Evolutionary conservation across 2,888 invertebrate species (phyloP), one percentile per base, ranked within the genome.

Genomic region (Salticus scenicus): DNA sequence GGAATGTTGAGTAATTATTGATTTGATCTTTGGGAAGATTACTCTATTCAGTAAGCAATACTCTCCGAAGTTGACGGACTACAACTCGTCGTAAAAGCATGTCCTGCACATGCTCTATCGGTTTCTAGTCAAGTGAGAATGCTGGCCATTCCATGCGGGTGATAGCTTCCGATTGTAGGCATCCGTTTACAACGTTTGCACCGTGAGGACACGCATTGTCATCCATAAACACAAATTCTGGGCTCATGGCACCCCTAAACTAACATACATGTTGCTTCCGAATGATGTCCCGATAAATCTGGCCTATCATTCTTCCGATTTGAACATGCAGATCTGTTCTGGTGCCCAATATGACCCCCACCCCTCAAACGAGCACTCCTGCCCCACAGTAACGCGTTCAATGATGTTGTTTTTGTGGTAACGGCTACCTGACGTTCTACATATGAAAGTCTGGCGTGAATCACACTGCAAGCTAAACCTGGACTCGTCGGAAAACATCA

Each of bases 211-310:
- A 17, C 1, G 37, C 37, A 33, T 64, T 74, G 41, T 70, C 41
- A 42, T 70, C 27, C 63, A 63, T 64, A 64, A 37, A 74, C 37
- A 64, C 24, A 64, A 74, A 74, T 64, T 74, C 41, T 17, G 27
- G 10, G 14, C 74, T 0, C 41, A 74, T 33, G 27, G 27, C 74
- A 24, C 63, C 41, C 63, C 64, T 10, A 41, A 74, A 74, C 27
- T 64, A 41, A 37, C 64, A 41, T 14, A 37, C 41, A 74, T 74
- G 64, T 14, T 63, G 74, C 24, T 64, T 14, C 28, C 63, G 74
- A 74, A 63, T 64, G 37, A 33, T n/a, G 10, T 37, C 63, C 37
- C 37, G 37, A 64, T 63, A 74, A n/a, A 33, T 63, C 0, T 74
- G 64, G 74, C 74, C 63, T 63, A 37, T 28, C 74, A 74, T 74